Evolutionary conservation across 2,888 invertebrate species (phyloP), one percentile per base, ranked within the genome.

Genomic region (Xestia sexstrigata): DNA sequence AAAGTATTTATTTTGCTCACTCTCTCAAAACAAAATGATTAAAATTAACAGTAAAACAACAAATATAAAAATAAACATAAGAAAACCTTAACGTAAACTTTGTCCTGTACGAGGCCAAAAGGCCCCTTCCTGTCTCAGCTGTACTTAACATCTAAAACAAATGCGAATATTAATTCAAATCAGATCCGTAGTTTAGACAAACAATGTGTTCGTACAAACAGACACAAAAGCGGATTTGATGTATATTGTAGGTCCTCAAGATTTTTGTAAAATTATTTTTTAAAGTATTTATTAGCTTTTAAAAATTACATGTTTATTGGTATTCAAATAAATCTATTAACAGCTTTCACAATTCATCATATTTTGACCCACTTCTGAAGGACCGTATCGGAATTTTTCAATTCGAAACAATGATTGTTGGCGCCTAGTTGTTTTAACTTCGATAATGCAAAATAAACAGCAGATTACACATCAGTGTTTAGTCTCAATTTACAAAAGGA

Each of bases 311-410:
- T 69, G 66, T 63, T 81, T 73, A 74, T n/a, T 78, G 67, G 39
- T 71, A 63, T 49, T 52, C 58, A 71, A 78, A 77, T 79, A 85
- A 77, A 83, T 76, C 62, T 76, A 83, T 86, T 79, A 85, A 76
- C 82, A 81, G 71, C 85, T 89, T 89, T 84, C 83, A 65, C 79
- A 55, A 65, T 72, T 67, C 74, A 70, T 80, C 71, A 70, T 74
- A 67, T 47, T 74, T 63, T 62, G 77, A 52, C 79, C 79, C 52
- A 81, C 83, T 69, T 77, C 68, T 35, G 39, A n/a, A 23, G 26
- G 58, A 47, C 49, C 35, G 77, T 55, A 26, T 47, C 4, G 26
- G 20, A 45, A 35, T 1, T 69, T 73, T 62, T 63, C 2, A 3
- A 49, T 13, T 6, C 35, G 23, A 75, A 78, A 75, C 60, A 85